phyloP scores from a whole-genome alignment of 2,888 invertebrate genomes.

The Cosmia pyralina region DNA sequence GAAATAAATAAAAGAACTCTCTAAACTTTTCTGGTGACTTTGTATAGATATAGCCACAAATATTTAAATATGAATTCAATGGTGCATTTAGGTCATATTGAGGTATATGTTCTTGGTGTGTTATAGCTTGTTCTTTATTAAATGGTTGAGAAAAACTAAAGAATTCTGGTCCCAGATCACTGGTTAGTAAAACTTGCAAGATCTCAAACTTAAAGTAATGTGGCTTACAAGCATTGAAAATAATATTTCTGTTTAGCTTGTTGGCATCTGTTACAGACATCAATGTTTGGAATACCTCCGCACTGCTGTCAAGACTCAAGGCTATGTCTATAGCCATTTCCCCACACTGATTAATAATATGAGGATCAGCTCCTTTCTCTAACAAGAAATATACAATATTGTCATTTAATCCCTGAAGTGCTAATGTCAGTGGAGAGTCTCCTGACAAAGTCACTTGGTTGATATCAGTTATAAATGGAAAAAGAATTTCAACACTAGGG shows the following conservation, averaged over 20 bases:
- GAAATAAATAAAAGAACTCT: constrained; percentile 82
- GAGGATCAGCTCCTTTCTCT: constrained; percentile 81
- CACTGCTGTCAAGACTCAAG: constrained; percentile 75
- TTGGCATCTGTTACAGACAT: constrained; percentile 75
- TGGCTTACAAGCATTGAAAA: constrained; percentile 83
- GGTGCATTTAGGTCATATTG: constrained; percentile 80
- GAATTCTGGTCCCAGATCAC: constrained; percentile 83
- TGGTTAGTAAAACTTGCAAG: constrained; percentile 79
- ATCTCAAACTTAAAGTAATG: constrained; percentile 84
- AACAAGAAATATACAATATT: constrained; percentile 81
- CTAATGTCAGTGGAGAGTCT: constrained; percentile 81
- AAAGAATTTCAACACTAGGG: constrained; percentile 76
- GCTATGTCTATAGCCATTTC: constrained; percentile 82
- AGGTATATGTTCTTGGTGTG: constrained; percentile 73
- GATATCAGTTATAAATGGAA: constrained; percentile 81
- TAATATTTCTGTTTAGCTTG: constrained; percentile 78
- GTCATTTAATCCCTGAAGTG: constrained; percentile 76
- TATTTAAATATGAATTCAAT: constrained; percentile 82
- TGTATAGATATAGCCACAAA: constrained; percentile 85
- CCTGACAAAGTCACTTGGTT: constrained; percentile 79
- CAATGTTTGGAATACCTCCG: constrained; percentile 77
- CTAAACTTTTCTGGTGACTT: constrained; percentile 78
- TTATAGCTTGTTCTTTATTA: constrained; percentile 68
- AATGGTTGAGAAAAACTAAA: constrained; percentile 81
- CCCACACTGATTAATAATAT: constrained; percentile 77